A percentile compares a stretch with the other conserved stretches of the same genome.
These are phyloP conservation scores for Brachionus angularis DNA, from an alignment of 1,140 invertebrate genomes.

Conservation along the genomic window DNA sequence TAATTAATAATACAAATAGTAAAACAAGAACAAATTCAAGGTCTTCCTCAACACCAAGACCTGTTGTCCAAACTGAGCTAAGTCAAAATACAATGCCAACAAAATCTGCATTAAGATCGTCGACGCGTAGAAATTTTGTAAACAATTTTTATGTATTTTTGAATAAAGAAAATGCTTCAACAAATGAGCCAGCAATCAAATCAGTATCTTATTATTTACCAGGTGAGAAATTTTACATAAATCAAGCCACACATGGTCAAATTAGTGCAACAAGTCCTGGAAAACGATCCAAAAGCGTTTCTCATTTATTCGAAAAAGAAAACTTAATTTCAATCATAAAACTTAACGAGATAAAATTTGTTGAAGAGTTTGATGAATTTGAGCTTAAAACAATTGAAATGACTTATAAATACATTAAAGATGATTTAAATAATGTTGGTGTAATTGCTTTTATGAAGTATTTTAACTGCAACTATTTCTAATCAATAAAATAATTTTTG, in stretches of 20 bases:
- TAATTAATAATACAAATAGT: too few relatives aligned
- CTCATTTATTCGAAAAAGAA: not conserved
- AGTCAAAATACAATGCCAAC: too few relatives aligned
- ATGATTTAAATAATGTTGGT: conserved; percentile 41
- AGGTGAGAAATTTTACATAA: not conserved
- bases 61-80: too few relatives aligned
- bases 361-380: not conserved
- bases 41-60: too few relatives aligned
- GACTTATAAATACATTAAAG: conserved; percentile 36
- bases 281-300: conserved; percentile 10
- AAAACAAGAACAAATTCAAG: too few relatives aligned
- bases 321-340: too few relatives aligned
- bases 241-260: not conserved
- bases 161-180: not conserved
- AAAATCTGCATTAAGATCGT: not conserved
- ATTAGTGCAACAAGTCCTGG: not conserved
- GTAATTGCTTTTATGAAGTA: conserved; percentile 43
- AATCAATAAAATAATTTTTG: not conserved
- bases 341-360: too few relatives aligned
- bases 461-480: too few relatives aligned
- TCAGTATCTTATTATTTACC: conserved; percentile 23
- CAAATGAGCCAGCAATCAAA: not conserved
- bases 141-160: conserved; percentile 28
- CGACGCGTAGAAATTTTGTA: not conserved
- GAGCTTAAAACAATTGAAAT: conserved; percentile 19